These are phyloP conservation scores for Lycia hirtaria DNA, from an alignment of 2,888 invertebrate species.

Conservation along the genomic window DNA sequence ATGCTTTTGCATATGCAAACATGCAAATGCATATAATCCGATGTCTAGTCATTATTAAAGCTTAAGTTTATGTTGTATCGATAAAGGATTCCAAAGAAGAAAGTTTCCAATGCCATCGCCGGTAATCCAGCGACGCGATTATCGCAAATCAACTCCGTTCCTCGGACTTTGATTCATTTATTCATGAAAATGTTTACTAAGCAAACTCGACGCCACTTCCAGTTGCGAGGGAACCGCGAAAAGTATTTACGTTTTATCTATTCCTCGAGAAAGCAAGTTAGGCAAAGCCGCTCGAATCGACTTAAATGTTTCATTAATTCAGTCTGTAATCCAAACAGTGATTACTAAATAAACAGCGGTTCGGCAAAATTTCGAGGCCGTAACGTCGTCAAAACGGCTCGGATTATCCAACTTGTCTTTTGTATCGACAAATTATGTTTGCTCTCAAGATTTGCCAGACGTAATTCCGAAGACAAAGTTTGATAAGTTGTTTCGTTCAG, in stretches of 20 bases:
- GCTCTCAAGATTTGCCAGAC: conserved; percentile 55
- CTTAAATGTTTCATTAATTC: conserved; percentile 78
- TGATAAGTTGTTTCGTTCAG: conserved; percentile 47
- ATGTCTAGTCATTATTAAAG: not conserved
- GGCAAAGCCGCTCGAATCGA: conserved; percentile 58
- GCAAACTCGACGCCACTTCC: conserved; percentile 50
- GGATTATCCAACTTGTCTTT: conserved; percentile 62
- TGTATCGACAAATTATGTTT: conserved; percentile 63
- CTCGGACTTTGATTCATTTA: conserved; percentile 60
- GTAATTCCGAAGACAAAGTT: conserved; percentile 50
- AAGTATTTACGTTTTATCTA: conserved; percentile 61
- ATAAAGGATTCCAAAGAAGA: not conserved
- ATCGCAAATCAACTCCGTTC: conserved; percentile 43
- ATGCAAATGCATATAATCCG: too few species aligned
- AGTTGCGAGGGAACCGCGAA: conserved; percentile 52
- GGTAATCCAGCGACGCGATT: conserved; percentile 32
- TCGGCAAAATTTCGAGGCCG: conserved; percentile 51
- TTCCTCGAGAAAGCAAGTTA: conserved; percentile 47
- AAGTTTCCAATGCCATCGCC: conserved; percentile 17
- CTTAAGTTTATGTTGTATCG: not conserved
- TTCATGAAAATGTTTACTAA: conserved; percentile 69
- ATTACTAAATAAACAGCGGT: conserved; percentile 69
- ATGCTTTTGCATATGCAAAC: too few species aligned
- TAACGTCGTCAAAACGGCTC: conserved; percentile 38
- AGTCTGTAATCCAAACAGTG: conserved; percentile 66